Evolutionary conservation across 2,888 invertebrate species (phyloP).

Genomic region (Chrysolina haemoptera): DNA sequence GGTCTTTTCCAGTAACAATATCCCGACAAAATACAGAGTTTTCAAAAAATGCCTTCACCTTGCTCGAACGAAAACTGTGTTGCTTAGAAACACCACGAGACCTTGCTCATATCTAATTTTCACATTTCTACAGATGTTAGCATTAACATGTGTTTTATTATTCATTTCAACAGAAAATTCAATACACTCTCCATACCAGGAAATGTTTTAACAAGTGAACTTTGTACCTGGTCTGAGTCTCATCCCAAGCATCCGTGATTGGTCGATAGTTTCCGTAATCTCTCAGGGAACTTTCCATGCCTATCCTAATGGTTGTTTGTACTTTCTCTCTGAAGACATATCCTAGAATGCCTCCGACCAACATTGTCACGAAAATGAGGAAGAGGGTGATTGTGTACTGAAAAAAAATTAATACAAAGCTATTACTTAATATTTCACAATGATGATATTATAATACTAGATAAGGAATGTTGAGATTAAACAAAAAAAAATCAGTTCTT

Average conservation of each 20-base stretch:
- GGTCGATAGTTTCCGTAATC: conserved; percentile 80
- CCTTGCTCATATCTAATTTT: no score
- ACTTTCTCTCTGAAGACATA: conserved; percentile 93
- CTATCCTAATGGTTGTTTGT: conserved; percentile 80
- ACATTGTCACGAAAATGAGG: conserved; percentile 90
- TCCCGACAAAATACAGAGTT: no score
- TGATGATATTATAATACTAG: background rate
- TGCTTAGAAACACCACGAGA: no score
- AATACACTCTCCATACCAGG: background rate
- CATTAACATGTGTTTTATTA: no score
- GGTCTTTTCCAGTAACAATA: no score
- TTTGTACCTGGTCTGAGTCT: conserved; percentile 80
- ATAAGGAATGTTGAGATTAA: no score
- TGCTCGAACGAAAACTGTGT: no score
- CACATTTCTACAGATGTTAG: no score
- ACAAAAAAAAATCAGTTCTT: no score
- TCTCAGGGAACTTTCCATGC: conserved; percentile 84
- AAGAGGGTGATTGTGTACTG: conserved; percentile 93
- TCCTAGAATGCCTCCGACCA: conserved; percentile 91
- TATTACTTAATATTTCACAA: background rate
- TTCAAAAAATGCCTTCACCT: no score
- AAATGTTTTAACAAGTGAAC: background rate
- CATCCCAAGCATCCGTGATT: conserved; percentile 89
- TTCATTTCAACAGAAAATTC: background rate
- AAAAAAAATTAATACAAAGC: conserved; percentile 59